Evolutionary conservation across 2,113 vertebrate genomes (phyloP).

Genomic region (Chaetodon trifascialis): DNA sequence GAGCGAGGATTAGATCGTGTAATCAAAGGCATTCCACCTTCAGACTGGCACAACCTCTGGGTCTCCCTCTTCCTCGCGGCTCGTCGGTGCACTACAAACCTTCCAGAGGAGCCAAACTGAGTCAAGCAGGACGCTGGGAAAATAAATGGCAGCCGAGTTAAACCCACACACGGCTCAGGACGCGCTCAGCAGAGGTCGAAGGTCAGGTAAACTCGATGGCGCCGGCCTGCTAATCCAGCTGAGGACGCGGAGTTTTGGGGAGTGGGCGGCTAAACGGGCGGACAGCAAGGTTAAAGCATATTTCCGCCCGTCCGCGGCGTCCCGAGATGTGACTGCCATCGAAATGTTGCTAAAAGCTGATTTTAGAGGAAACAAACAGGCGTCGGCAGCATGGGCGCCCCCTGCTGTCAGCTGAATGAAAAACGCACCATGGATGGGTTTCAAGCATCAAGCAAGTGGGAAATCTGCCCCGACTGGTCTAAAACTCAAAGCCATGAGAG

Average conservation of each 20-base stretch:
- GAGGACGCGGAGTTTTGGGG: slow-evolving; percentile 30
- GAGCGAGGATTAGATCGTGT: slow-evolving; percentile 58
- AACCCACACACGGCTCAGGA: slow-evolving; percentile 66
- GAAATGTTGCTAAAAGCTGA: slow-evolving; percentile 2
- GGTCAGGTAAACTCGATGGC: slow-evolving; percentile 52
- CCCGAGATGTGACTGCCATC: background rate
- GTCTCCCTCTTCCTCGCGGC: slow-evolving; percentile 42
- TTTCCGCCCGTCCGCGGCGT: slow-evolving; percentile 44
- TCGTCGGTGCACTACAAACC: slow-evolving; percentile 14
- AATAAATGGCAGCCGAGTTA: slow-evolving; percentile 2
- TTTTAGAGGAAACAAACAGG: background rate
- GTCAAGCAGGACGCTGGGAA: slow-evolving; percentile 48
- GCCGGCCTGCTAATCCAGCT: slow-evolving; percentile 37
- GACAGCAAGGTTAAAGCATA: slow-evolving; percentile 53
- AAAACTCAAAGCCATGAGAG: too few species aligned
- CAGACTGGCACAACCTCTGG: slow-evolving; percentile 65
- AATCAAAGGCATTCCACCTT: slow-evolving; percentile 72
- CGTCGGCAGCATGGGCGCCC: background rate
- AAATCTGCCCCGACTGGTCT: background rate
- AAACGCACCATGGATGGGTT: background rate
- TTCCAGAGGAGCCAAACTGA: slow-evolving; percentile 43
- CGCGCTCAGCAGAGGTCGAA: slow-evolving; percentile 49
- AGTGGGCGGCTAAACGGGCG: slow-evolving; percentile 56
- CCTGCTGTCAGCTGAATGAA: background rate
- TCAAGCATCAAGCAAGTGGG: background rate